Evolutionary conservation across 35 echinoderm and acorn worm species (phyloP).

Genomic region (Anneissia japonica): DNA sequence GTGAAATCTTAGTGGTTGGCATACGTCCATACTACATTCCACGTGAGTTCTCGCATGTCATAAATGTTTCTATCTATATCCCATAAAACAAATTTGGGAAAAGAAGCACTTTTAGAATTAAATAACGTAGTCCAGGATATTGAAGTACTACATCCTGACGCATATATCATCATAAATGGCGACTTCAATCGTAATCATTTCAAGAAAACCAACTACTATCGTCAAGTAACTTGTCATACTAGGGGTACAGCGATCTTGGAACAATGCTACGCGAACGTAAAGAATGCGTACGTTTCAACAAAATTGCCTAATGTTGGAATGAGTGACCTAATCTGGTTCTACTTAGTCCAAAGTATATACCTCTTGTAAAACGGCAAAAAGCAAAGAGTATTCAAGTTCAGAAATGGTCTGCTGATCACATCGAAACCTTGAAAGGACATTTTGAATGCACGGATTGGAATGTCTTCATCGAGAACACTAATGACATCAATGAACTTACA

Average conservation of each 20-base stretch:
- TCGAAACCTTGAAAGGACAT: neutral
- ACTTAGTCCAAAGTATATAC: slow-evolving; percentile 3
- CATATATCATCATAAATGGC: slow-evolving; percentile 30
- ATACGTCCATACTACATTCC: slow-evolving; percentile 33
- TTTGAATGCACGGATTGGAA: slow-evolving; percentile 18
- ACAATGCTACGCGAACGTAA: slow-evolving; percentile 29
- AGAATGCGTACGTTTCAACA: neutral
- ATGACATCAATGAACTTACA: slow-evolving; percentile 14
- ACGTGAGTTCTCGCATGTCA: slow-evolving; percentile 33
- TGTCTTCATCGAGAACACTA: slow-evolving; percentile 1
- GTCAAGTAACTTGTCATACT: slow-evolving; percentile 39
- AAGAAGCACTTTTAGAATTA: neutral
- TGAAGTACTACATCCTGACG: slow-evolving; percentile 18
- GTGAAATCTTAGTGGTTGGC: slow-evolving; percentile 33
- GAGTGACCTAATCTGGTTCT: slow-evolving; percentile 4
- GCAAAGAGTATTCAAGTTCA: neutral
- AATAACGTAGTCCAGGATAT: neutral
- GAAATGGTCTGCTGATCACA: neutral
- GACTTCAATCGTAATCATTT: slow-evolving; percentile 41
- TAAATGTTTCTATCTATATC: slow-evolving; percentile 6
- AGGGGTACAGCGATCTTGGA: neutral
- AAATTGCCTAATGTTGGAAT: neutral
- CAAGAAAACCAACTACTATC: neutral
- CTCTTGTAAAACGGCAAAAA: slow-evolving; percentile 4
- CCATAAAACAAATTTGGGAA: slow-evolving; percentile 13